Evolutionary conservation across 2,113 vertebrate species (phyloP), one percentile per base, ranked within the genome.

Genomic region (Eurystomus gularis): DNA sequence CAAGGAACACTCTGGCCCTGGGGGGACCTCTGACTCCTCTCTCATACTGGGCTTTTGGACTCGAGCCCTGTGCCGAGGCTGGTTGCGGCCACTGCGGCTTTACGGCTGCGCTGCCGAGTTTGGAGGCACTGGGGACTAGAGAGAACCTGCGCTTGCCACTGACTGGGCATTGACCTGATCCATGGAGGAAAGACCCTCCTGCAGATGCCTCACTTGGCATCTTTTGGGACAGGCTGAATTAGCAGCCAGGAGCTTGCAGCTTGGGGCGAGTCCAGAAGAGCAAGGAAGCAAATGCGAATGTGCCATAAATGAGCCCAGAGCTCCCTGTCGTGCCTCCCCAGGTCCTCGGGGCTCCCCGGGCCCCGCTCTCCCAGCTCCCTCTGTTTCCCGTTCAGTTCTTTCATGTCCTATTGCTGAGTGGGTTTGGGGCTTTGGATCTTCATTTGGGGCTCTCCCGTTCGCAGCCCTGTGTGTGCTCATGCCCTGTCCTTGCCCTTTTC

Each of bases 31-130:
- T 80, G 62, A 26, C 48, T 76, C 68, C 58, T 88, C 39, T 44
- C 21, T 69, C 23, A 6, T 28, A 16, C 11, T 42, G 76, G 28
- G 14, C 33, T 65, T 76, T 37, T 82, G 71, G 70, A 49, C 6
- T 28, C 0, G 0, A 69, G 58, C 49, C 25, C 44, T 3, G 1
- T 76, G 58, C 48, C 17, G 10, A 48, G 33, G 21, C 44, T 57
- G 64, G 52, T n/a, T n/a, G n/a, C n/a, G n/a, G n/a, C n/a, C n/a
- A n/a, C 73, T n/a, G n/a, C 2, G 1, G 42, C 33, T 18, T 46
- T n/a, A 5, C 31, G 37, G 54, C 24, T n/a, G 33, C 2, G 3
- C 49, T 69, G 33, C 2, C 0, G 3, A 58, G 8, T 12, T 7
- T 49, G 61, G 62, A 49, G 35, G 13, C 17, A 7, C 44, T 40